Conservation (phyloP, 37 sponge, comb jelly and placozoan genomes). For the Eunapius fragilis region DNA sequence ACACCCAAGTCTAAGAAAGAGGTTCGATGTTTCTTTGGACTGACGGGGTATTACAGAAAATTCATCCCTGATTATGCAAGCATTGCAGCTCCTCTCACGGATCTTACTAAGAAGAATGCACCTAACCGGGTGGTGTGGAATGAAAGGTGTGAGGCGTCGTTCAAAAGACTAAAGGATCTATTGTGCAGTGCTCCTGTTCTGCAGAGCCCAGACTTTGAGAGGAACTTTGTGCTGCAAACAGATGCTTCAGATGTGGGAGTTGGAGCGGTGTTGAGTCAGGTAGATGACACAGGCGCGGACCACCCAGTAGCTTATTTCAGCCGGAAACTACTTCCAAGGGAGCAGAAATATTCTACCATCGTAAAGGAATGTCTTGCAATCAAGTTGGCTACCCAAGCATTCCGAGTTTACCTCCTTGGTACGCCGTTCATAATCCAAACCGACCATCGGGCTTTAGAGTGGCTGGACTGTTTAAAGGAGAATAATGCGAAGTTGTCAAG, state of each 20-base stretch:
- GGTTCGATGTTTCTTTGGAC: slow-evolving; percentile 41
- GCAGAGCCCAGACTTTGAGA: slow-evolving; percentile 17
- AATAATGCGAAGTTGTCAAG: slow-evolving; percentile 23
- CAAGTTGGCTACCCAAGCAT: no score
- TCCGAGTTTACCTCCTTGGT: no score
- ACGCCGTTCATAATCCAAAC: no score
- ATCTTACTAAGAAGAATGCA: slow-evolving; percentile 28
- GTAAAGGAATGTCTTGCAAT: no score
- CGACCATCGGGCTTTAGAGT: slow-evolving; percentile 47
- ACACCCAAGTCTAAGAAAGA: slow-evolving; percentile 45
- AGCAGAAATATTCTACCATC: no score
- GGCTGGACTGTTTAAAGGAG: slow-evolving; percentile 55
- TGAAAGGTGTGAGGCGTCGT: slow-evolving; percentile 9
- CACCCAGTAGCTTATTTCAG: slow-evolving; percentile 51
- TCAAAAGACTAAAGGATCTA: slow-evolving; percentile 26
- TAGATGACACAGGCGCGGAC: slow-evolving; percentile 27
- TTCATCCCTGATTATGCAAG: slow-evolving; percentile 46
- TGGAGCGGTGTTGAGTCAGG: slow-evolving; percentile 57
- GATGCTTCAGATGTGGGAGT: slow-evolving; percentile 57
- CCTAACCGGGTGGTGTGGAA: slow-evolving; percentile 35
- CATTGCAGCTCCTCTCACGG: slow-evolving; percentile 24
- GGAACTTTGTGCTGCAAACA: slow-evolving; percentile 38
- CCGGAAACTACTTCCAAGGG: slow-evolving; percentile 44
- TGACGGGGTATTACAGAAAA: slow-evolving; percentile 51
- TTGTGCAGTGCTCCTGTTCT: slow-evolving; percentile 34